phyloP scores from a whole-genome alignment of 2,113 vertebrate genomes.

The Chaetops frenatus region DNA sequence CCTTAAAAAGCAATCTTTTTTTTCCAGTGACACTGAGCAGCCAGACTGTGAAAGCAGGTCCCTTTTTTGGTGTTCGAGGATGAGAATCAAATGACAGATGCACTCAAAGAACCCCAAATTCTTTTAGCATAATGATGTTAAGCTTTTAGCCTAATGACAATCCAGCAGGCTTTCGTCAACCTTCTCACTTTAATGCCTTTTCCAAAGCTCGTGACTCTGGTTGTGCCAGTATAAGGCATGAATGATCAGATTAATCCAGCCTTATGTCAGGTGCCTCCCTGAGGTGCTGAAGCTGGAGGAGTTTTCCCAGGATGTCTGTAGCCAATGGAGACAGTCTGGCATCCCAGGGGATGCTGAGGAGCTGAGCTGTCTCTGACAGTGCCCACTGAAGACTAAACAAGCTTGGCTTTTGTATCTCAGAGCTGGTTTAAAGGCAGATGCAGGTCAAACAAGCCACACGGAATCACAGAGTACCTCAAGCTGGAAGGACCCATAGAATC shows the following conservation, averaged over 20 bases:
- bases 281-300: background rate
- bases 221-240: background rate
- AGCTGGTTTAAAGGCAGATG: background rate
- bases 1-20: background rate
- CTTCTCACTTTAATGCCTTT: background rate
- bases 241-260: background rate
- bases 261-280: background rate
- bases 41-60: background rate
- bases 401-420: background rate
- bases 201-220: background rate
- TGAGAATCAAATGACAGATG: background rate
- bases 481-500: background rate
- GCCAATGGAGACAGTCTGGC: background rate
- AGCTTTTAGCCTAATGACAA: background rate
- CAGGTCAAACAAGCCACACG: background rate
- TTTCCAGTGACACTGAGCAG: background rate
- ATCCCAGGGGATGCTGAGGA: background rate
- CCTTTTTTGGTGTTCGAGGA: background rate
- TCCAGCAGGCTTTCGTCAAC: background rate
- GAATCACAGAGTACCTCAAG: background rate
- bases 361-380: background rate
- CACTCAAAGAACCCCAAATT: background rate
- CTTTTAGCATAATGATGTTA: background rate
- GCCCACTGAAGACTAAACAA: background rate
- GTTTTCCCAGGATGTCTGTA: background rate